Percentiles rank a stretch among this genome's conserved stretches.
Conservation (phyloP, 2,113 vertebrate genomes). For the Bagarius yarrelli region DNA sequence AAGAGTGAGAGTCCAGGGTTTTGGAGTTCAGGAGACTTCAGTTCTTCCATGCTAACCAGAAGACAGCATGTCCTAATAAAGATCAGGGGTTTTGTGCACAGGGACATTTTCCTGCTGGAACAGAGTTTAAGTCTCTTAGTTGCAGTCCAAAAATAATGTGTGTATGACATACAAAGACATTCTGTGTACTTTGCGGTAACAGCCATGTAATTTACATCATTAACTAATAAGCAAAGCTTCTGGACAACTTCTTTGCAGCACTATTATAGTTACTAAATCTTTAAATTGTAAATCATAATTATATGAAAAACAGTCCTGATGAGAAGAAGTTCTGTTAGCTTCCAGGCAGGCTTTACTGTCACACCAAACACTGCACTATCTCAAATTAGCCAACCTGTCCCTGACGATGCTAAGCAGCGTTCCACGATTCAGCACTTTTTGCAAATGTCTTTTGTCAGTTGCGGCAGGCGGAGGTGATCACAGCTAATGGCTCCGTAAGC, state of each 20-base stretch:
- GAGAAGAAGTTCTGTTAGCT: conserved; percentile 27
- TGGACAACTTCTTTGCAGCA: background rate
- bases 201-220: too few relatives aligned
- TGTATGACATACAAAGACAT: too few relatives aligned
- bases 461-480: conserved; percentile 60
- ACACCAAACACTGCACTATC: conserved; percentile 14
- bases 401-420: conserved; percentile 35
- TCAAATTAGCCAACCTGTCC: conserved; percentile 33
- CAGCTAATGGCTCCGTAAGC: conserved; percentile 48
- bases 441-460: conserved; percentile 61
- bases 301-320: background rate
- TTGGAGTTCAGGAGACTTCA: too few relatives aligned
- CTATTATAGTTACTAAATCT: background rate
- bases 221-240: conserved; percentile 16
- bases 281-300: conserved; percentile 4
- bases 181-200: too few relatives aligned
- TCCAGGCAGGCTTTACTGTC: conserved; percentile 17
- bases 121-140: too few relatives aligned
- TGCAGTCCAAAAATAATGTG: too few relatives aligned
- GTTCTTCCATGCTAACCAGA: too few relatives aligned
- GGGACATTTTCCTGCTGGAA: too few relatives aligned
- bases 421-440: conserved; percentile 60
- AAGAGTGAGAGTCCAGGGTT: too few relatives aligned
- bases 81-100: too few relatives aligned
- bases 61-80: too few relatives aligned